Evolutionary conservation across 2,797 vertebrate species (phyloP), one percentile per base, ranked within the genome.

Genomic region (Myotis pilosus): DNA sequence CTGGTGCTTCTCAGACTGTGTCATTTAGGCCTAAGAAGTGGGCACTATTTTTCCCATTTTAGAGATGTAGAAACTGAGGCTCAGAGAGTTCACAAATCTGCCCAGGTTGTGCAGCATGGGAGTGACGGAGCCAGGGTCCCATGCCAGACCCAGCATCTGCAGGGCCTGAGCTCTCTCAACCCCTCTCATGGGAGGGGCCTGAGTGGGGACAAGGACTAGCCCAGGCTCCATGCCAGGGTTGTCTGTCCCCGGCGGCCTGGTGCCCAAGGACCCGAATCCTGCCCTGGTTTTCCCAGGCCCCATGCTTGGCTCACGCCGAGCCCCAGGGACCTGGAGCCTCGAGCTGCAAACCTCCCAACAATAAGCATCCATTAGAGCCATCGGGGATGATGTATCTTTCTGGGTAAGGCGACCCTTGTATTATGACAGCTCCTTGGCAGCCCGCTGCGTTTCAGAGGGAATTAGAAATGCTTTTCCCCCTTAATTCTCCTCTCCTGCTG

Each of bases 401-500:
- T 98, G 97, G 97, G 98, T 98, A 98, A 98, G 64, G 94, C 74
- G 96, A 98, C 97, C 96, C 92, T 97, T 97, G 16, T 98, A 97
- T 98, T 98, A 97, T 98, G 98, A 98, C 98, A 98, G 97, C 96
- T 97, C 92, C 96, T 98, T 98, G 98, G 98, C 98, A 98, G 95
- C 89, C 89, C 92, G 96, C 96, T 93, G 38, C 97, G 94, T 98
- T 98, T 98, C 97, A 98, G 98, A 97, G 98, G 98, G 97, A 98
- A 98, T 98, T 98, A 98, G 98, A 98, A 98, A 98, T 98, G 98
- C 97, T 98, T 98, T 98, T 98, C 98, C 98, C 98, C 98, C 98
- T 97, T 98, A 98, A 98, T 98, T 98, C 98, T 96, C 95, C 96
- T 98, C 98, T 98, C 98, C 98, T 98, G 97, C 98, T 98, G 98